These are phyloP conservation scores for Drosophila pseudoobscura DNA, from an alignment of 1,140 invertebrate species.

Conservation along the genomic window DNA sequence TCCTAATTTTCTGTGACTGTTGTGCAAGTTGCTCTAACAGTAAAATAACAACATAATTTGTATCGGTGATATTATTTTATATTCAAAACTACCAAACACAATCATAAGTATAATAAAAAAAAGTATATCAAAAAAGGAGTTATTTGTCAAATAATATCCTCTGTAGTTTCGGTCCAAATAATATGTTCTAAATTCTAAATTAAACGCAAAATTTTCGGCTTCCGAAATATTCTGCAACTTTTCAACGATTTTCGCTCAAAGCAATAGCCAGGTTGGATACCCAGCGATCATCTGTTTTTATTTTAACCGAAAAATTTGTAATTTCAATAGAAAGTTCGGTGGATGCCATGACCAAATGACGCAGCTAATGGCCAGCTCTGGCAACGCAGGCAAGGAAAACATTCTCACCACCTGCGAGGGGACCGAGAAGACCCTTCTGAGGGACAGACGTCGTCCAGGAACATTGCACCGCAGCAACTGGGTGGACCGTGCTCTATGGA, in stretches of 20 bases:
- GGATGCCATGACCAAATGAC: not conserved
- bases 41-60: too few species aligned
- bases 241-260: conserved; percentile 57
- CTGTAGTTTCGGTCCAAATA: not conserved
- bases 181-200: conserved; percentile 27
- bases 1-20: too few species aligned
- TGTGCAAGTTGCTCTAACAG: too few species aligned
- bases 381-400: not conserved
- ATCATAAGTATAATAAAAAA: too few species aligned
- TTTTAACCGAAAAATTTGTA: conserved; percentile 64
- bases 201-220: conserved; percentile 6
- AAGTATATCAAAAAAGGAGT: not conserved
- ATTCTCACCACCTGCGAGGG: conserved; percentile 51
- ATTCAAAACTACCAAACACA: too few species aligned
- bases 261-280: conserved; percentile 2
- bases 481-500: not conserved
- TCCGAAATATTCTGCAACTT: conserved; percentile 51
- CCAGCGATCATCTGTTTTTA: not conserved
- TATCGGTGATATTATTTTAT: too few species aligned
- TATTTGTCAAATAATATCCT: conserved; percentile 17
- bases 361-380: not conserved
- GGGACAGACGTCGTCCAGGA: too few species aligned
- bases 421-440: conserved; percentile 49
- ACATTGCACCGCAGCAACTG: not conserved
- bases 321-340: conserved; percentile 53